phyloP scores from a whole-genome alignment of 2,113 vertebrate species.

The Entosphenus tridentatus region DNA sequence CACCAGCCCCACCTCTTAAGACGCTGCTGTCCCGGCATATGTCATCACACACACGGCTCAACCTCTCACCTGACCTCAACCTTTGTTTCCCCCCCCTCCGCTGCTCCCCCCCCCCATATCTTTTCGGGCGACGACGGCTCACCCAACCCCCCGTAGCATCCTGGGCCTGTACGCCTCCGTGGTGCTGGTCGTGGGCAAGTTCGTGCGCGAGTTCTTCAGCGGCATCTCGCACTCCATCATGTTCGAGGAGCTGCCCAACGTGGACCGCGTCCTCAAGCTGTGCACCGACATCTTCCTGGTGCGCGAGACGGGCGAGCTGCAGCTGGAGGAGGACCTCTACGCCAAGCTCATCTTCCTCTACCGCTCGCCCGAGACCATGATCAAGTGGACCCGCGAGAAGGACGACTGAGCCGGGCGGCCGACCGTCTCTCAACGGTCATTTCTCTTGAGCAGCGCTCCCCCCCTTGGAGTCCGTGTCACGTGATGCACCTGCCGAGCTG shows the following conservation, averaged over 20 bases:
- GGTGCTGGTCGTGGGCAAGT: slow-evolving; percentile 36
- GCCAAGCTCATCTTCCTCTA: slow-evolving; percentile 34
- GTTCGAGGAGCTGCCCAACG: slow-evolving; percentile 36
- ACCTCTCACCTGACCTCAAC: neutral
- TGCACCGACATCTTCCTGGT: slow-evolving; percentile 32
- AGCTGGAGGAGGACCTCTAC: slow-evolving; percentile 35
- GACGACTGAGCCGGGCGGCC: slow-evolving; percentile 13
- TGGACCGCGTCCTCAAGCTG: slow-evolving; percentile 31
- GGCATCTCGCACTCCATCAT: slow-evolving; percentile 35
- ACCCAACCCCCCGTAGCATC: slow-evolving; percentile 18
- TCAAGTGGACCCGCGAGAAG: slow-evolving; percentile 25
- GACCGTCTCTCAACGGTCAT: neutral
- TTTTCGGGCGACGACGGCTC: neutral
- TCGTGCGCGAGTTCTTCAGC: slow-evolving; percentile 37
- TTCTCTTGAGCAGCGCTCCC: no score
- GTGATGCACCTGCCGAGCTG: no score
- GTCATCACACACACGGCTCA: neutral
- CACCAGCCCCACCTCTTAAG: no score
- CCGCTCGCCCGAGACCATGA: slow-evolving; percentile 25
- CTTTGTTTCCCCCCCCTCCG: neutral
- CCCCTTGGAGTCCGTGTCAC: no score
- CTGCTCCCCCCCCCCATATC: neutral
- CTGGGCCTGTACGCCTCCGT: slow-evolving; percentile 35
- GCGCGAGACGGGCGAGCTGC: slow-evolving; percentile 30
- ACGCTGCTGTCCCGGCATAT: no score